A percentile compares a stretch with the other conserved stretches of the same genome.
Conservation (phyloP, 2,113 vertebrate genomes). For the Choloepus hoffmanni region DNA sequence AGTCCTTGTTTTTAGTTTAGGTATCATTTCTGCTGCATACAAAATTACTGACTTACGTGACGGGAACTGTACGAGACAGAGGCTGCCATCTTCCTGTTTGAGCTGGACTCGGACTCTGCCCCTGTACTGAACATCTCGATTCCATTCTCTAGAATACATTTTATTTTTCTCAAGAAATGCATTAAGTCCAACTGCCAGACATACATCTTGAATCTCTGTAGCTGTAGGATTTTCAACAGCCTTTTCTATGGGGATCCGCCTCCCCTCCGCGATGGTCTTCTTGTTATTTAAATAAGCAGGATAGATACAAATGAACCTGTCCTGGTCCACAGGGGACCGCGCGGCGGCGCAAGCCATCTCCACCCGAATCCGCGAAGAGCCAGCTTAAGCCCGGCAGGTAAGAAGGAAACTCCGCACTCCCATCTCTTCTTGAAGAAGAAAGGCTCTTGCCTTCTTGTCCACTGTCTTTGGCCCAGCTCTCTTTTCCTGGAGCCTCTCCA, state of each 20-base stretch:
- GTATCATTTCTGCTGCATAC: slow-evolving; percentile 97
- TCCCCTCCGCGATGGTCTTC: slow-evolving; percentile 97
- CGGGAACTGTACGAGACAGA: slow-evolving; percentile 75
- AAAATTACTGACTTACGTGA: slow-evolving; percentile 93
- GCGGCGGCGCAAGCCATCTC: slow-evolving; percentile 71
- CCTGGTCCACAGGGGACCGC: slow-evolving; percentile 78
- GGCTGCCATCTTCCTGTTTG: too few species aligned
- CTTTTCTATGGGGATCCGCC: slow-evolving; percentile 95
- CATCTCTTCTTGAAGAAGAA: not conserved
- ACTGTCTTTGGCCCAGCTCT: not conserved
- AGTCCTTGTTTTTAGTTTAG: slow-evolving; percentile 81
- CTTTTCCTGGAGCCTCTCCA: not conserved
- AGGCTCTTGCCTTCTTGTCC: not conserved
- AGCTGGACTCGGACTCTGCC: too few species aligned
- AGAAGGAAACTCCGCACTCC: fast-evolving
- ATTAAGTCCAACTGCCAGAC: slow-evolving; percentile 91
- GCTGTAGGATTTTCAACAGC: slow-evolving; percentile 98
- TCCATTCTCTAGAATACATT: too few species aligned
- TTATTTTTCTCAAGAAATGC: slow-evolving; percentile 89
- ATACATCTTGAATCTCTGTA: slow-evolving; percentile 88
- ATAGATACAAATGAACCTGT: slow-evolving; percentile 93
- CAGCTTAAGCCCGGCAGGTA: fast-evolving
- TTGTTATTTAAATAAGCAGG: slow-evolving; percentile 79
- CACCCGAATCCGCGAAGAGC: fast-evolving
- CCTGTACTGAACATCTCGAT: too few species aligned